phyloP scores from a whole-genome alignment of 2,113 vertebrate genomes.

The Antechinus stuartii region DNA sequence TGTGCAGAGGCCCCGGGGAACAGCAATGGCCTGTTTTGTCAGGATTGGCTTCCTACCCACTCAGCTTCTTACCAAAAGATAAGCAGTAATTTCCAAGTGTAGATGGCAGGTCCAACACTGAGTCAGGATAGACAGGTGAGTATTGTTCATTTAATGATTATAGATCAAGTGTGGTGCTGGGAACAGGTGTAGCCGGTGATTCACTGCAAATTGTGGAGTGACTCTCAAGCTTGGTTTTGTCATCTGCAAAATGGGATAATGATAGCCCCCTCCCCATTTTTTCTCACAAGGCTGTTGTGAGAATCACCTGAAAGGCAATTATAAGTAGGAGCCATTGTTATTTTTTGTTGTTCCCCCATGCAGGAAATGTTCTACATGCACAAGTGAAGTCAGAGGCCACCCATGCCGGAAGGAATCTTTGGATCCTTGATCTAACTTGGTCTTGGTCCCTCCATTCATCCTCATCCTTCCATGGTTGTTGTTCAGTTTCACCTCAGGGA shows the following conservation, averaged over 20 bases:
- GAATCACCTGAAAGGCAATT: background rate
- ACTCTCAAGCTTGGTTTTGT: background rate
- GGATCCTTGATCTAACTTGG: background rate
- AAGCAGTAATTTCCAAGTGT: background rate
- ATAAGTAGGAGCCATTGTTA: background rate
- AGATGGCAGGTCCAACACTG: background rate
- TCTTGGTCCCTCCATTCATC: background rate
- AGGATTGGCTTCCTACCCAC: background rate
- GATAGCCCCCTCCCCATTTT: background rate
- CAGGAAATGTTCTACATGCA: background rate
- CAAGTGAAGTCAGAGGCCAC: background rate
- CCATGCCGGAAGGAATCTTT: background rate
- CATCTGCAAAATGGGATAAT: background rate
- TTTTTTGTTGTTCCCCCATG: background rate
- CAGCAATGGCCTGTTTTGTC: background rate
- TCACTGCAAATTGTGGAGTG: background rate
- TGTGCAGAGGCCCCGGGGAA: background rate
- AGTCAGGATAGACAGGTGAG: background rate
- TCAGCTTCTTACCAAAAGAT: background rate
- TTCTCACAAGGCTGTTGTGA: background rate
- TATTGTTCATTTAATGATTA: background rate
- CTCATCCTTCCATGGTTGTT: background rate
- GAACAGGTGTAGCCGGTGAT: background rate
- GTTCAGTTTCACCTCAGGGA: background rate
- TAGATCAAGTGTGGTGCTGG: background rate